Evolutionary conservation across 2,113 vertebrate genomes (phyloP), one percentile per base, ranked within the genome.

Genomic region (Gymnobelideus leadbeateri): DNA sequence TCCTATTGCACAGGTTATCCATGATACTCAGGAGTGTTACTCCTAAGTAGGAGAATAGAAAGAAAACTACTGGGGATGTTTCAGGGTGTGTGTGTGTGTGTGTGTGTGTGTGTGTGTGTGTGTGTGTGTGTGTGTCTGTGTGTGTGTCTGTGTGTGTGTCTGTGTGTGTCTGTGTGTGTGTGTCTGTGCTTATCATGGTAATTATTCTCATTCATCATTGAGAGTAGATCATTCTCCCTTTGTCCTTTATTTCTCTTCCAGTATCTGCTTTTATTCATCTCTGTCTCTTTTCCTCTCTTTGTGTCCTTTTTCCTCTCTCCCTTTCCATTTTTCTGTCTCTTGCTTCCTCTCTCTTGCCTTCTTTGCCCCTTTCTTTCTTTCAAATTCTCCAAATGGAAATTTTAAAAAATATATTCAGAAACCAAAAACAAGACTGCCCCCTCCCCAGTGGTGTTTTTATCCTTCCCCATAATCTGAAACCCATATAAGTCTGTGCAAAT

Each of bases 401-500:
- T 97, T 57, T 51, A 37, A 31, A 49, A 52, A 94, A 84, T 8
- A 46, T 97, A 50, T 31, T 68, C 51, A 47, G 50, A 90, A 91
- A 55, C 51, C 89, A 54, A 28, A 51, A 53, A 95, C 31, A 68
- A 94, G 61, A 94, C 47, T 89, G 49, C 31, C 94, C 89, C 89
- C 94, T 77, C 77, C n/a, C 92, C 89, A 91, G 49, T 94, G 55
- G 77, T 93, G 37, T n/a, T 51, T 54, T 95, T 68, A 23, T 26
- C 52, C 7, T 93, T 92, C 77, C 68, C 91, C 12, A 23, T 91
- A 68, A 95, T 93, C 97, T 94, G 89, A 97, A 91, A 53, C 93
- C 94, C 91, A 46, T 91, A 89, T 93, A 91, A 96, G 95, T 92
- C 94, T 94, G 43, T 91, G 93, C 94, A 97, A 95, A 95, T 31